Conservation (phyloP, 2,888 invertebrate species). For the Drosophila recens region DNA sequence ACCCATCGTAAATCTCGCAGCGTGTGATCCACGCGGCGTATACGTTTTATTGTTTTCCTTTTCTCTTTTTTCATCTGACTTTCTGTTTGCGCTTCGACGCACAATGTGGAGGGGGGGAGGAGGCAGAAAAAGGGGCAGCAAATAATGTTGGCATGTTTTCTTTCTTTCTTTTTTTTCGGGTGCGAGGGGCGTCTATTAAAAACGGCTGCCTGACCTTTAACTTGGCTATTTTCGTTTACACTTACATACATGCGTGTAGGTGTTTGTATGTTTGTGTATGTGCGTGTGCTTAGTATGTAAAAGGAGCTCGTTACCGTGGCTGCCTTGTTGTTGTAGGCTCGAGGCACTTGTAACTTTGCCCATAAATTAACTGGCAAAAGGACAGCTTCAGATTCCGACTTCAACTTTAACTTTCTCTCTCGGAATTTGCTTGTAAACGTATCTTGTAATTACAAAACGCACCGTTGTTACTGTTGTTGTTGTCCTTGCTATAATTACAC, state of each 20-base stretch:
- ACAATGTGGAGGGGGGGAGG: constrained; percentile 12
- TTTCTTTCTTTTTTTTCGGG: background rate
- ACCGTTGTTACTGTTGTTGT: constrained; percentile 33
- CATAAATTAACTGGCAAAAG: constrained; percentile 81
- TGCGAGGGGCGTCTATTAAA: constrained; percentile 47
- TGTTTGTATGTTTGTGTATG: constrained; percentile 1
- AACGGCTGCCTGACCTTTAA: constrained; percentile 59
- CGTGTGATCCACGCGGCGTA: constrained; percentile 57
- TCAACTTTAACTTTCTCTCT: constrained; percentile 7
- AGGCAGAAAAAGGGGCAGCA: constrained; percentile 21
- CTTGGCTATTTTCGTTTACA: constrained; percentile 40
- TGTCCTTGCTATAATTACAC: constrained; percentile 65
- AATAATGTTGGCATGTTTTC: constrained; percentile 35
- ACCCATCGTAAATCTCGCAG: constrained; percentile 76
- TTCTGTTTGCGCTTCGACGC: constrained; percentile 35
- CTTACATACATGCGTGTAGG: constrained; percentile 3
- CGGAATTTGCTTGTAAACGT: constrained; percentile 64
- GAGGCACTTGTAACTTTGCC: constrained; percentile 78
- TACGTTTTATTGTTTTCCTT: constrained; percentile 35
- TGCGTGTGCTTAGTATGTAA: constrained; percentile 32
- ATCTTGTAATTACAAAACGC: constrained; percentile 72
- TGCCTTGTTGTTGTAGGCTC: constrained; percentile 44
- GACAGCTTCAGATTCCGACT: constrained; percentile 33
- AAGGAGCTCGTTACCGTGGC: constrained; percentile 59
- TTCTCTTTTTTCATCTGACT: background rate